phyloP scores from a whole-genome alignment of 1,140 invertebrate species.

The Vanessa atalanta region DNA sequence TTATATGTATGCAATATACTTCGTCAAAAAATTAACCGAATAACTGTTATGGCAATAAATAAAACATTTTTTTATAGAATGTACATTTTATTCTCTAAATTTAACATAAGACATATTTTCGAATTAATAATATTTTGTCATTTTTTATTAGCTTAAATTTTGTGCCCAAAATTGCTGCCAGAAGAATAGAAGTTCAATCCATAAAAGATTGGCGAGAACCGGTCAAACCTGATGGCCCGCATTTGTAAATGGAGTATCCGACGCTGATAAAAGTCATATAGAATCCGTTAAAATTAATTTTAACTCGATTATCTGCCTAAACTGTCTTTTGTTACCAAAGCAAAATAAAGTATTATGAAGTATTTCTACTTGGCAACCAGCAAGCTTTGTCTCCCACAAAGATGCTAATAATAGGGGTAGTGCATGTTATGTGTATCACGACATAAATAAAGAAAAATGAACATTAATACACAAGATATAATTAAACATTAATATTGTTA shows the following conservation, averaged over 20 bases:
- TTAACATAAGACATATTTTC: too few species aligned
- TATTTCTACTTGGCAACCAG: slow-evolving; percentile 1
- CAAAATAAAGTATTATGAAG: neutral
- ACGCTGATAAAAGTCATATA: neutral
- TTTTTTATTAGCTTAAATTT: too few species aligned
- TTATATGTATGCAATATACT: too few species aligned
- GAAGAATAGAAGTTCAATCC: neutral
- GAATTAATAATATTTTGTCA: neutral
- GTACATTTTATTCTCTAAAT: too few species aligned
- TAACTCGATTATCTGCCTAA: neutral
- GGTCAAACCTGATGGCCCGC: slow-evolving; percentile 25
- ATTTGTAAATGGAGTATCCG: slow-evolving; percentile 14
- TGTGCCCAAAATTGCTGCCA: neutral
- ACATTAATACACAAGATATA: slow-evolving; percentile 3
- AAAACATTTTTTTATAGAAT: too few species aligned
- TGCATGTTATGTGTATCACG: slow-evolving; percentile 8
- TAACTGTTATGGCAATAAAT: too few species aligned
- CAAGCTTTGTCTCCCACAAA: slow-evolving; percentile 30
- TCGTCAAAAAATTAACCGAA: too few species aligned
- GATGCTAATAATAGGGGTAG: slow-evolving; percentile 40
- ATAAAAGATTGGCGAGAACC: slow-evolving; percentile 10
- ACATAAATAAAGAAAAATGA: neutral
- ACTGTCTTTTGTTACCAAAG: neutral
- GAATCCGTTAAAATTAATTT: neutral
- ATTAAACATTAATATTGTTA: neutral